A percentile compares a stretch with the other conserved stretches of the same genome.
Evolutionary conservation across 2,113 vertebrate species (phyloP).

Genomic region (Ammodytes marinus): DNA sequence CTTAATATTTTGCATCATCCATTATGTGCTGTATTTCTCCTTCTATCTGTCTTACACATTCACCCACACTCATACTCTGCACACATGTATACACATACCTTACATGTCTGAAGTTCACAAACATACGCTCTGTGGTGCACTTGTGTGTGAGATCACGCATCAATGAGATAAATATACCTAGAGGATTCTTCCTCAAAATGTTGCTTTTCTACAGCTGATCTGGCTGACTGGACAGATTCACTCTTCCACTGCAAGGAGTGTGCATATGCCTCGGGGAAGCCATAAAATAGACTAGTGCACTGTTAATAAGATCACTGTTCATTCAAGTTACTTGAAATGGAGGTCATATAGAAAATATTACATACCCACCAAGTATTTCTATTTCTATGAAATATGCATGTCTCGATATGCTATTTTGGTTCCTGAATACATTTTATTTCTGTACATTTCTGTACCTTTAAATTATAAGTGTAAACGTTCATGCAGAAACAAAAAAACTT

Average conservation of each 20-base stretch:
- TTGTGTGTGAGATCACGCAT: slow-evolving; percentile 42
- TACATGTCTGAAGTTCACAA: slow-evolving; percentile 33
- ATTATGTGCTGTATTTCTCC: neutral
- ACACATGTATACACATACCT: neutral
- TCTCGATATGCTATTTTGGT: neutral
- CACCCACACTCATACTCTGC: neutral
- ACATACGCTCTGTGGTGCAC: slow-evolving; percentile 52
- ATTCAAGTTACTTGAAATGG: neutral
- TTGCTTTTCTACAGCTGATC: slow-evolving; percentile 39
- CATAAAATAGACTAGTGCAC: slow-evolving; percentile 16
- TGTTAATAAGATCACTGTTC: slow-evolving; percentile 20
- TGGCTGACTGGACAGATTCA: slow-evolving; percentile 38
- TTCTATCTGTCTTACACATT: neutral
- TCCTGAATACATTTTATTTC: neutral
- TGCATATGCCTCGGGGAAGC: slow-evolving; percentile 26
- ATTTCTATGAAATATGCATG: slow-evolving; percentile 7
- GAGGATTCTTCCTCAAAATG: slow-evolving; percentile 46
- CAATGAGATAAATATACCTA: slow-evolving; percentile 35
- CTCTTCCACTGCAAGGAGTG: slow-evolving; percentile 27
- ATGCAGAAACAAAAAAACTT: neutral
- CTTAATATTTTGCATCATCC: neutral
- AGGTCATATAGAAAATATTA: slow-evolving; percentile 20
- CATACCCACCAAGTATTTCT: neutral
- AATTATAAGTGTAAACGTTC: neutral
- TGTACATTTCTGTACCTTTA: neutral